These are phyloP conservation scores for Agapornis roseicollis DNA, from an alignment of 2,113 vertebrate genomes.

Conservation along the genomic window DNA sequence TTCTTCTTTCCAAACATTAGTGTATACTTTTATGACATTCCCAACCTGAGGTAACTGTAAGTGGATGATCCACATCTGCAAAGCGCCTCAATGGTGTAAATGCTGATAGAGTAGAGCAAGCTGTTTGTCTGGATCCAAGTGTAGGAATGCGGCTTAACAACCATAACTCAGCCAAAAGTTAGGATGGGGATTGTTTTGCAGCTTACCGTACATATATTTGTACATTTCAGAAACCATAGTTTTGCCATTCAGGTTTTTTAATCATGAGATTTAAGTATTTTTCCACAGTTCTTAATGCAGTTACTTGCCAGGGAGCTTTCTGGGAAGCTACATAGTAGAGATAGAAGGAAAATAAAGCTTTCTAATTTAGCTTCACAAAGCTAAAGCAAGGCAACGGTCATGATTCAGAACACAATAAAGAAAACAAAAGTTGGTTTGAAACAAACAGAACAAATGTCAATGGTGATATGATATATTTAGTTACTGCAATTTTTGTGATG, in stretches of 20 bases:
- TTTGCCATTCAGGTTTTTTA: background rate
- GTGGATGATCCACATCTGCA: background rate
- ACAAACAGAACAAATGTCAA: background rate
- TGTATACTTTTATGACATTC: background rate
- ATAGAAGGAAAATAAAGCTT: background rate
- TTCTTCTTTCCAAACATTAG: background rate
- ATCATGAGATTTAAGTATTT: background rate
- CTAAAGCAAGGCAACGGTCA: background rate
- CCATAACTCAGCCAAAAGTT: background rate
- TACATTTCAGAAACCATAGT: background rate
- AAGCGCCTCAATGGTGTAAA: background rate
- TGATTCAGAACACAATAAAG: background rate
- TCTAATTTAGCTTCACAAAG: background rate
- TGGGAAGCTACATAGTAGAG: background rate
- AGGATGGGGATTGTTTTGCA: background rate
- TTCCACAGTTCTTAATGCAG: background rate
- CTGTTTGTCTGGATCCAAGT: background rate
- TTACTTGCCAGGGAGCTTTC: background rate
- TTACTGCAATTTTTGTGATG: background rate
- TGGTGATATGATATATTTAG: background rate
- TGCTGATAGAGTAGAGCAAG: background rate
- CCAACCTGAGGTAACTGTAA: background rate
- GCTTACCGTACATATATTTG: background rate
- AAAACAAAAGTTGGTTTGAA: background rate
- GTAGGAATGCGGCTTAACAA: background rate